These are phyloP conservation scores for Scyliorhinus canicula DNA, from an alignment of 2,797 vertebrate genomes.

Conservation along the genomic window DNA sequence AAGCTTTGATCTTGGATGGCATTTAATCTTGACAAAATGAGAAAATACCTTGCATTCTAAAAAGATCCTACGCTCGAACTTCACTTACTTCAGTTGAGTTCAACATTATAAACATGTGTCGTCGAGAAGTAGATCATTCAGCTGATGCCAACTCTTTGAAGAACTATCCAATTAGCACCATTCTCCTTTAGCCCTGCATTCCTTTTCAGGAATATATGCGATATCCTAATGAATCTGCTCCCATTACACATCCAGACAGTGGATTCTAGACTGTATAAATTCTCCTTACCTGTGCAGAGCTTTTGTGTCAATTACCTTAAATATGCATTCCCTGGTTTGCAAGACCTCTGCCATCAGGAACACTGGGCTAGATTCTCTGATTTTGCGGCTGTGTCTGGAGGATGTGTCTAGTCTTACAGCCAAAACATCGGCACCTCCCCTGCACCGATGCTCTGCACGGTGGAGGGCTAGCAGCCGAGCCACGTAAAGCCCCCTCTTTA, in stretches of 20 bases:
- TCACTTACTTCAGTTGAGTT: not conserved
- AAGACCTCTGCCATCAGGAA: not conserved
- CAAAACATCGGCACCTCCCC: no score
- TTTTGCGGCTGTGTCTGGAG: no score
- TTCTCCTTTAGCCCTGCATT: not conserved
- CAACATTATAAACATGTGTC: not conserved
- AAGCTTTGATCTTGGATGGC: slow-evolving; percentile 31
- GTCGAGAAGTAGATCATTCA: not conserved
- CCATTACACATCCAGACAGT: not conserved
- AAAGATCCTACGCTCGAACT: not conserved
- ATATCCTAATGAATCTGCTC: not conserved
- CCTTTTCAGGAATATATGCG: not conserved
- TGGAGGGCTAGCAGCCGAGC: no score
- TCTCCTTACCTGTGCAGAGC: not conserved
- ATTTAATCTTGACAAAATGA: not conserved
- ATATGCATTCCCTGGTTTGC: not conserved
- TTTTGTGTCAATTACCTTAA: not conserved
- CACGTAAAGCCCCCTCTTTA: no score
- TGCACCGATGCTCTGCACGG: no score
- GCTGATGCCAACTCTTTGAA: not conserved
- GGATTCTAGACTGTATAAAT: not conserved
- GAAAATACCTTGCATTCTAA: not conserved
- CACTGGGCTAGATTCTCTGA: no score
- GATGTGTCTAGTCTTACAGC: no score
- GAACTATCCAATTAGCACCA: not conserved